A percentile compares a stretch with the other conserved stretches of the same genome.
These are phyloP conservation scores for Lateolabrax maculatus DNA, from an alignment of 2,797 vertebrate species.

Conservation along the genomic window DNA sequence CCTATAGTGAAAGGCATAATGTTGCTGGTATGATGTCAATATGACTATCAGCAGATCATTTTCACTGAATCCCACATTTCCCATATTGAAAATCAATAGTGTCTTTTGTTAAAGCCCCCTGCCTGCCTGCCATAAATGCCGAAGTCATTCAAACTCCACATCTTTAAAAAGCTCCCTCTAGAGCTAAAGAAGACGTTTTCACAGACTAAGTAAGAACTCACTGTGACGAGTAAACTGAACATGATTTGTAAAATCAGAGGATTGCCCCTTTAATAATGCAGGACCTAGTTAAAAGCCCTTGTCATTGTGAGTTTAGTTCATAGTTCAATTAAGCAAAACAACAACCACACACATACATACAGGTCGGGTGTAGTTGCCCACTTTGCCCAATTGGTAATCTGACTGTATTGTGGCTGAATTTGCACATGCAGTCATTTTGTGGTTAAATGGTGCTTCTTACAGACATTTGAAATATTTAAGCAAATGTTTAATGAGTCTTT, in stretches of 20 bases:
- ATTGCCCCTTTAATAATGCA: slow-evolving; percentile 3
- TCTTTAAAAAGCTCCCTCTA: neutral
- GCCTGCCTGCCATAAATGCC: neutral
- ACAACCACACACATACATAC: neutral
- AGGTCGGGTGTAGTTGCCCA: neutral
- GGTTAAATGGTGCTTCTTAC: neutral
- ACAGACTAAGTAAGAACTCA: neutral
- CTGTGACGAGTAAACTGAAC: neutral
- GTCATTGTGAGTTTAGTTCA: neutral
- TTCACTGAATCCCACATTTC: neutral
- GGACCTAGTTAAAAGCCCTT: neutral
- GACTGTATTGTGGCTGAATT: neutral
- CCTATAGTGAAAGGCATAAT: too few relatives aligned
- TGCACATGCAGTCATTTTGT: neutral
- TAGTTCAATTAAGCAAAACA: neutral
- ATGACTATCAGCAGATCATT: too few relatives aligned
- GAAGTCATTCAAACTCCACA: neutral
- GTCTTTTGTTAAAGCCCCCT: slow-evolving; percentile 8
- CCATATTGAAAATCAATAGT: neutral
- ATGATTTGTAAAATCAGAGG: neutral
- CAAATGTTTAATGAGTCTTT: neutral
- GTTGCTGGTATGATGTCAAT: too few relatives aligned
- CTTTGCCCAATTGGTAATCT: slow-evolving; percentile 2
- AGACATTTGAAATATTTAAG: neutral
- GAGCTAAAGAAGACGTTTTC: neutral